These are phyloP conservation scores for Drosophila pectinifera DNA, from an alignment of 1,140 invertebrate genomes.

Conservation along the genomic window DNA sequence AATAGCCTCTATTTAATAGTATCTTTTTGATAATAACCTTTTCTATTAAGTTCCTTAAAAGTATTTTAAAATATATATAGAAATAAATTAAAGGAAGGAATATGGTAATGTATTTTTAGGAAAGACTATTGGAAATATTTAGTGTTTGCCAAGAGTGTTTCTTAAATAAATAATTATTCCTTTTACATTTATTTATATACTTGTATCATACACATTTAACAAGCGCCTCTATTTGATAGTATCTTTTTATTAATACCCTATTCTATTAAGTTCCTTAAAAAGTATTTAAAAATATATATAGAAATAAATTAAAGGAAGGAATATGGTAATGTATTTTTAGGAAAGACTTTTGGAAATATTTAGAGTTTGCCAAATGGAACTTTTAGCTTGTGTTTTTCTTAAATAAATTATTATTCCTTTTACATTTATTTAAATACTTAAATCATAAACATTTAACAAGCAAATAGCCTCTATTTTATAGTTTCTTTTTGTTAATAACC, in stretches of 20 bases:
- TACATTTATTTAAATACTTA: background rate
- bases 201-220: background rate
- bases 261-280: no score
- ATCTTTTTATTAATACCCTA: no score
- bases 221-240: no score
- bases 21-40: no score
- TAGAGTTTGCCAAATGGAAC: no score
- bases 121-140: background rate
- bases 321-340: background rate
- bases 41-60: no score
- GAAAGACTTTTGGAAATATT: background rate
- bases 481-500: no score
- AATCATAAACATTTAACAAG: background rate
- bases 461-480: no score
- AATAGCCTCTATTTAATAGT: no score
- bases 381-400: background rate
- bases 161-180: background rate
- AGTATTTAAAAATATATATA: slow-evolving; percentile 1
- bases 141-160: no score
- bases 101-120: background rate
- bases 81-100: no score
- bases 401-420: background rate
- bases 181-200: background rate
- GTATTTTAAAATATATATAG: background rate
- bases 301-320: no score